Evolutionary conservation across 2,113 vertebrate species (phyloP), one percentile per base, ranked within the genome.

Genomic region (Poecile atricapillus): DNA sequence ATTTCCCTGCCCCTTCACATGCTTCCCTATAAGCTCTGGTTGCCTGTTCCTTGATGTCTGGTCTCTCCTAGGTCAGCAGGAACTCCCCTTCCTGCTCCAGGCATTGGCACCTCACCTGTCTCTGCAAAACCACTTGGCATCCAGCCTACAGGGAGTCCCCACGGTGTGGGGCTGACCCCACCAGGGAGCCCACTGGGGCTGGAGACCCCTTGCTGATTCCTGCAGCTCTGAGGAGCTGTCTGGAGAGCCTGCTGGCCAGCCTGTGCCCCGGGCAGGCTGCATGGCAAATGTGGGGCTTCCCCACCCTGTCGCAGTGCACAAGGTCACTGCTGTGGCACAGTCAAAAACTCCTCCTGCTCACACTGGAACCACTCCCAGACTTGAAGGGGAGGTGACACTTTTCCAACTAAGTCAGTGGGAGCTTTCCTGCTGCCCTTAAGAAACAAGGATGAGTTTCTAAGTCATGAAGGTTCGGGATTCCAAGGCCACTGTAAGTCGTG

Each of bases 391-490:
- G 15, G 28, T 50, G 55, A 77, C 0, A 1, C 12, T 73, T 63
- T 87, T 74, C 78, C 49, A 87, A 0, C 47, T 11, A 44, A 71
- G 73, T 41, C 68, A 55, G 74, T 27, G 31, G 35, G 68, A 87
- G 30, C 11, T 52, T 81, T 90, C 49, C 79, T 55, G 50, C 46
- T 25, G 3, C 58, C 64, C n/a, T 41, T 44, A 60, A 31, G 13
- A 18, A 83, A 81, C 22, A 49, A 67, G 41, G 49, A 69, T 47
- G 59, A 12, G 21, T 76, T 83, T 83, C 58, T 46, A 87, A 31
- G 20, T 13, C 33, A 53, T 0, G 0, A n/a, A 63, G 1, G 1
- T 2, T 3, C 0, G 9, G 28, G 43, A 80, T 60, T 75, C 68
- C 84, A 67, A 63, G 63, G 67, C 15, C 37, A 52, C 37, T 37